Evolutionary conservation across 2,113 vertebrate genomes (phyloP).

Genomic region (Nannospalax galili): DNA sequence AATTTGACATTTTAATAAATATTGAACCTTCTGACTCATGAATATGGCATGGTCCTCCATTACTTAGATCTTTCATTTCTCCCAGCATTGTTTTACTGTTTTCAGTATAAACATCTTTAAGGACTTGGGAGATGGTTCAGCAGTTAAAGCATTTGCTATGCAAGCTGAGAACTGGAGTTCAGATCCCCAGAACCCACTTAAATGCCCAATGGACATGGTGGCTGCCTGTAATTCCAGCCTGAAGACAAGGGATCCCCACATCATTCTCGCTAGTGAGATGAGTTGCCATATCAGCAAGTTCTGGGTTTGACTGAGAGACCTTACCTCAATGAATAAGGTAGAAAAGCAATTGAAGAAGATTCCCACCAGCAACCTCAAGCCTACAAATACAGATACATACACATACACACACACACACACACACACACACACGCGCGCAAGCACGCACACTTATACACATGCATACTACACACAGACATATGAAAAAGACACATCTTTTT

Average conservation of each 20-base stretch:
- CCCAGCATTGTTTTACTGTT: not conserved
- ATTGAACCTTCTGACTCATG: not conserved
- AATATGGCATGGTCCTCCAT: not conserved
- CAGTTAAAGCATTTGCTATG: no score
- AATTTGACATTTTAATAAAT: not conserved
- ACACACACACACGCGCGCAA: no score
- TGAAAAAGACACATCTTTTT: no score
- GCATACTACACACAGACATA: not conserved
- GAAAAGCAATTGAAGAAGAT: not conserved
- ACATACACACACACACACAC: no score
- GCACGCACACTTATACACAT: not conserved
- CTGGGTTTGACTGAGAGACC: not conserved
- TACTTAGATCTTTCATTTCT: not conserved
- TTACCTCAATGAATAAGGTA: not conserved
- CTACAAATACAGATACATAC: not conserved
- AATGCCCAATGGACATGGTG: not conserved
- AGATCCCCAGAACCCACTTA: not conserved
- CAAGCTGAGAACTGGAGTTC: not conserved
- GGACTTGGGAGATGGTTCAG: not conserved
- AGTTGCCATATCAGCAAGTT: not conserved
- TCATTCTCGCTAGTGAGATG: not conserved
- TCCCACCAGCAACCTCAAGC: not conserved
- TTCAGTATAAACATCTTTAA: not conserved
- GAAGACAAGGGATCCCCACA: no score
- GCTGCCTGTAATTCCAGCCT: not conserved